A percentile compares a stretch with the other conserved stretches of the same genome.
Conservation (phyloP, 53 echinoderm and acorn worm genomes). For the Holothuria scabra region DNA sequence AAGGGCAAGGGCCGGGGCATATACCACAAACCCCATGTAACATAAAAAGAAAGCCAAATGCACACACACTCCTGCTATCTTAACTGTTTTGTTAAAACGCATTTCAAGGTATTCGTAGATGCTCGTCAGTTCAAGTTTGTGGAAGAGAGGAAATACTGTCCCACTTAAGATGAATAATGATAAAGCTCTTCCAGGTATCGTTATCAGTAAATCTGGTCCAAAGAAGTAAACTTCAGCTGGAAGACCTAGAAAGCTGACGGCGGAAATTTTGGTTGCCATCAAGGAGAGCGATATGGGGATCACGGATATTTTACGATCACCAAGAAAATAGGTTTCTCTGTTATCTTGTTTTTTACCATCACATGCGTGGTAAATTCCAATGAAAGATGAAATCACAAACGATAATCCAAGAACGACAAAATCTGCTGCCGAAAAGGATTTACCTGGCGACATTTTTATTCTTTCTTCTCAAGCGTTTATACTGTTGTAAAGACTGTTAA, state of each 20-base stretch:
- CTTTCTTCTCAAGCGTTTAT: no score
- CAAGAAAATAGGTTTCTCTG: background rate
- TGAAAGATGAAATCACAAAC: constrained; percentile 11
- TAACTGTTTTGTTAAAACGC: constrained; percentile 8
- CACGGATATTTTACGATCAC: constrained; percentile 6
- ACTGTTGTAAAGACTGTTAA: no score
- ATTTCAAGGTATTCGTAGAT: constrained; percentile 37
- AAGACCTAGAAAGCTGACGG: constrained; percentile 3
- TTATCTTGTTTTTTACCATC: background rate
- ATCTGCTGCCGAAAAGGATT: no score
- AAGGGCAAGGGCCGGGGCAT: no score
- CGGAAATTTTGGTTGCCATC: constrained; percentile 27
- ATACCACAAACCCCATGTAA: constrained; percentile 41
- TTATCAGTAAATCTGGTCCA: constrained; percentile 16
- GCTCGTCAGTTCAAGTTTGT: constrained; percentile 15
- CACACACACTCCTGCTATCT: background rate
- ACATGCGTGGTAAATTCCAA: constrained; percentile 6
- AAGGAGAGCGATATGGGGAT: constrained; percentile 5
- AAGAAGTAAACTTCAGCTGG: constrained; percentile 32
- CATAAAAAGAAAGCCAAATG: background rate
- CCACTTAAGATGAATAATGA: background rate
- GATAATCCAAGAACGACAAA: no score
- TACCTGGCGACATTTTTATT: no score
- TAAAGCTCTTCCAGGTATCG: constrained; percentile 15
- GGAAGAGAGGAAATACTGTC: constrained; percentile 1